phyloP scores from a whole-genome alignment of 2,888 invertebrate genomes.

The Tachystola acroxantha region DNA sequence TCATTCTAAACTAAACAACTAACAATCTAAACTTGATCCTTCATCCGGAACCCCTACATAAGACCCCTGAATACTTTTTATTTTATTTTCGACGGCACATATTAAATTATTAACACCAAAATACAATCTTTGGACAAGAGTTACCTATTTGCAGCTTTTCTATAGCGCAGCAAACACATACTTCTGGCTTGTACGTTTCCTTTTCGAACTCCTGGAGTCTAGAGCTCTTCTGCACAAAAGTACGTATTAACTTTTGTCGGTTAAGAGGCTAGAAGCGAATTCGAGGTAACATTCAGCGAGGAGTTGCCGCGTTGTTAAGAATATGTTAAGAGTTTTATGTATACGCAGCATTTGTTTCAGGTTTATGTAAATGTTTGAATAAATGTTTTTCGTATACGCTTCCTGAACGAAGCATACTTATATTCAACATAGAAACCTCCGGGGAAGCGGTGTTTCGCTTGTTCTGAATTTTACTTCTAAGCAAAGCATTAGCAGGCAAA shows the following conservation, averaged over 20 bases:
- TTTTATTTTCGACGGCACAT: too few species aligned
- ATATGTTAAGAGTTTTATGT: constrained; percentile 2
- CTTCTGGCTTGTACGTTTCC: too few species aligned
- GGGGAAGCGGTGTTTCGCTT: constrained; percentile 5
- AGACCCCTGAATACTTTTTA: too few species aligned
- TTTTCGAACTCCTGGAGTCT: neutral
- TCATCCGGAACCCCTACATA: too few species aligned
- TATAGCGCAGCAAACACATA: too few species aligned
- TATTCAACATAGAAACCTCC: constrained; percentile 2
- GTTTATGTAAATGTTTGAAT: constrained; percentile 13
- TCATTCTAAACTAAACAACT: too few species aligned
- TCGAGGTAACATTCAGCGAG: neutral
- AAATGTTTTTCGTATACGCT: constrained; percentile 9
- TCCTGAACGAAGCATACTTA: neutral
- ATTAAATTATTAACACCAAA: too few species aligned
- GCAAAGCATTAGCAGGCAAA: too few species aligned
- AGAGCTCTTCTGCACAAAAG: neutral
- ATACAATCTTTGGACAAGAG: too few species aligned
- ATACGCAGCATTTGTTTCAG: constrained; percentile 8
- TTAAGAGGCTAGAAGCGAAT: neutral
- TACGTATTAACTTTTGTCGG: neutral
- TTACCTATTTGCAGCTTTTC: too few species aligned
- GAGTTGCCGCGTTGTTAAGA: constrained; percentile 1
- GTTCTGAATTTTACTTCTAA: neutral
- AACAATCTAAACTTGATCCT: too few species aligned